Conservation (phyloP, 2,888 invertebrate species). For the Diachrysia chrysitis region DNA sequence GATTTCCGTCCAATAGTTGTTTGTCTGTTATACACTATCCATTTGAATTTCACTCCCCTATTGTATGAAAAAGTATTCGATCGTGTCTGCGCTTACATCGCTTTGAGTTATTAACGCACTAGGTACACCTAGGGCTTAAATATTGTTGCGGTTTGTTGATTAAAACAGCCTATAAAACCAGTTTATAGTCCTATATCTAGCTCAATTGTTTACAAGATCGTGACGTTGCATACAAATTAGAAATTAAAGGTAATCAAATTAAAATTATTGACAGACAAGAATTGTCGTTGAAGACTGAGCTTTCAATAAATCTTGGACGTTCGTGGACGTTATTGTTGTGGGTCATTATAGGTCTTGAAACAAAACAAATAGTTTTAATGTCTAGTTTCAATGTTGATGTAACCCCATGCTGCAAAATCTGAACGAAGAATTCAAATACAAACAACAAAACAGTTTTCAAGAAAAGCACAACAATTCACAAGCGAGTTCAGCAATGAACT, state of each 20-base stretch:
- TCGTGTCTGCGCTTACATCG: neutral
- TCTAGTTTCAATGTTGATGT: too few relatives aligned
- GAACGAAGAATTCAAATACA: too few relatives aligned
- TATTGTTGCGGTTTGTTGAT: slow-evolving; percentile 23
- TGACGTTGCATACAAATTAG: slow-evolving; percentile 49
- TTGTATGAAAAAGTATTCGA: neutral
- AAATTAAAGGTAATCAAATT: slow-evolving; percentile 24
- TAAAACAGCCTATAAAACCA: slow-evolving; percentile 3
- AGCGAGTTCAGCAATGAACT: too few relatives aligned
- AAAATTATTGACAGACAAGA: slow-evolving; percentile 17
- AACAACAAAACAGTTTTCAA: too few relatives aligned
- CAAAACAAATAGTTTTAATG: neutral
- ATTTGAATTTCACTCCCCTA: neutral
- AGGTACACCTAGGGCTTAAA: neutral
- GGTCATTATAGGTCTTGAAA: neutral
- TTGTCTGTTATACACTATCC: neutral
- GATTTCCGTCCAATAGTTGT: too few relatives aligned
- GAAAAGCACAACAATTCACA: too few relatives aligned
- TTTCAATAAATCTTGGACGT: neutral
- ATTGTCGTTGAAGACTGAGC: slow-evolving; percentile 9
- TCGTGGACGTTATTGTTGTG: neutral
- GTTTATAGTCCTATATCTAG: slow-evolving; percentile 15
- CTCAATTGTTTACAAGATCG: slow-evolving; percentile 15
- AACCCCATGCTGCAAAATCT: too few relatives aligned
- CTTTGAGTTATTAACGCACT: neutral